A percentile compares a stretch with the other conserved stretches of the same genome.
phyloP scores from a whole-genome alignment of 2,113 vertebrate species.

The Pristiophorus japonicus region DNA sequence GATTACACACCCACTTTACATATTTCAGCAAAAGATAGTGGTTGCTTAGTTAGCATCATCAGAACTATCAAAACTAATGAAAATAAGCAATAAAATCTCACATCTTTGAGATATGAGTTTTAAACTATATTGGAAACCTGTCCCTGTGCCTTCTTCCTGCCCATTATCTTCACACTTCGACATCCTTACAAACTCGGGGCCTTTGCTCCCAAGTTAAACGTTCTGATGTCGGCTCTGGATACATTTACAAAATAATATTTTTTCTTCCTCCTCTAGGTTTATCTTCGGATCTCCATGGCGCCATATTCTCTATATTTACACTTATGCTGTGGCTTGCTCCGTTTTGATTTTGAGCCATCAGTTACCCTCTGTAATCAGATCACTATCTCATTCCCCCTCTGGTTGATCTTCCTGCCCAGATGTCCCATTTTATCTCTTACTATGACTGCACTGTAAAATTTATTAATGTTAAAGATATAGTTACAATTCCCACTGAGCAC shows the following conservation, averaged over 20 bases:
- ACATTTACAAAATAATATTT: constrained; percentile 9
- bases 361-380: not conserved
- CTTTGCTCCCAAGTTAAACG: not conserved
- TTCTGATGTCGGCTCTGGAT: too few relatives aligned
- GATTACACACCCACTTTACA: not conserved
- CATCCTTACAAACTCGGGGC: not conserved
- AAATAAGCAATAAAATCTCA: not conserved
- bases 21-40: not conserved
- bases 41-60: not conserved
- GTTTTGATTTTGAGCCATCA: not conserved
- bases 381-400: constrained; percentile 12
- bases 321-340: not conserved
- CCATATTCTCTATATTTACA: not conserved
- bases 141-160: not conserved
- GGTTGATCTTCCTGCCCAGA: constrained; percentile 13
- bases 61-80: not conserved
- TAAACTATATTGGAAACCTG: not conserved
- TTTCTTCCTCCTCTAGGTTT: not conserved
- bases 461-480: not conserved
- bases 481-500: not conserved
- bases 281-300: not conserved
- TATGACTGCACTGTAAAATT: not conserved
- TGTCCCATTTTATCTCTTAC: not conserved
- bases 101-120: not conserved
- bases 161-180: not conserved